Evolutionary conservation across 2,797 vertebrate species (phyloP), one percentile per base, ranked within the genome.

Genomic region (Synanceia verrucosa): DNA sequence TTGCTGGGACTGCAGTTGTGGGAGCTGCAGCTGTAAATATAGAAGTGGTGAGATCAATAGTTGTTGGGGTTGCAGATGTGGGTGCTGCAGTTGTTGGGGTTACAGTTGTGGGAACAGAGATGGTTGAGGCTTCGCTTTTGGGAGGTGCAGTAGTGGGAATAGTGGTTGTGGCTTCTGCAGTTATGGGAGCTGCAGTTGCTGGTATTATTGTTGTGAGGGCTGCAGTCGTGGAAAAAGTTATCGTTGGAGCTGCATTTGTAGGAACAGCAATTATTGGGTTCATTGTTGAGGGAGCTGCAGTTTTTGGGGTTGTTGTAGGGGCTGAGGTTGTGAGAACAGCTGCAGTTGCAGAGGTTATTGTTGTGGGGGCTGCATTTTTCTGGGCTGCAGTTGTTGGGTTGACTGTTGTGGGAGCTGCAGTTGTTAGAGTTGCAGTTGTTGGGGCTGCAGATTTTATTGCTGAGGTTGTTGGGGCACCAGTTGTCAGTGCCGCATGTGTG

Each of bases 1-100:
- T 24, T 24, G 26, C 21, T 1, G 18, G 41, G 10, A 11, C 19
- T 2, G 46, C 12, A 8, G 23, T 26, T 26, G 46, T 48, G 5
- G 13, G 13, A 0, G 46, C 23, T 0, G 12, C 1, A 9, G 46
- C 16, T 16, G 23, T 48, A 1, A 9, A 2, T 1, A 1, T 9
- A n/a, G 26, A 29, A n/a, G 28, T 52, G 1, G 50, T 1, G 1
- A 5, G 0, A 0, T 5, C 5, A 2, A 29, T 52, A n/a, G 18
- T 31, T 12, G 9, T n/a, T 0, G 28, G 2, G 0, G 1, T 2
- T 0, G 48, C 10, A 1, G 14, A 18, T 18, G 48, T 31, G 1
- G 26, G 9, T 0, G 9, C 16, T 1, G 28, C 2, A 5, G 48
- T 51, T n/a, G 48, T 52, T 0, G 50, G n/a, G n/a, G n/a, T n/a